Conservation (phyloP, 2,113 vertebrate genomes). For the Bettongia penicillata region DNA sequence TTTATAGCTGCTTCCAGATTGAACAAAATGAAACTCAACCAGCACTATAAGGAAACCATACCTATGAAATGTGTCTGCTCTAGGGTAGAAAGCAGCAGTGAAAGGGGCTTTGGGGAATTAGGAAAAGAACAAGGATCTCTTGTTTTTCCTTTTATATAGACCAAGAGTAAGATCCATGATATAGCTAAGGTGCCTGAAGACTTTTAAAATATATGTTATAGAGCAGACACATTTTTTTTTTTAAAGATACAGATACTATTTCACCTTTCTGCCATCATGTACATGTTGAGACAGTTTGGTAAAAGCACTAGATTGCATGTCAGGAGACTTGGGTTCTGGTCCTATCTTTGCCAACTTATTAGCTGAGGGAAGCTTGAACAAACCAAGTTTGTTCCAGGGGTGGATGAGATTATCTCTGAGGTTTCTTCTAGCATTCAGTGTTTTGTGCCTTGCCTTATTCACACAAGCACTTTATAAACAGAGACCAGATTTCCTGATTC, state of each 20-base stretch:
- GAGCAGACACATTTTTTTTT: background rate
- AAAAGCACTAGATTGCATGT: background rate
- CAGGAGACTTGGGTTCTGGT: background rate
- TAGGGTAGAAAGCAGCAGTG: background rate
- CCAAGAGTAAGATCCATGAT: background rate
- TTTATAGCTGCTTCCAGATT: constrained; percentile 20
- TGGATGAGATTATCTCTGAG: background rate
- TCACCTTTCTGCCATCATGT: background rate
- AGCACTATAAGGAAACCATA: background rate
- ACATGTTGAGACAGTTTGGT: background rate
- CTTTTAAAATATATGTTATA: background rate
- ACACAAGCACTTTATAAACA: background rate
- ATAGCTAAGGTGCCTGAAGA: background rate
- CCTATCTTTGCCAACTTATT: background rate
- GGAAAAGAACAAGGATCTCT: background rate
- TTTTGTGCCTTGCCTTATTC: background rate
- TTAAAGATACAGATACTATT: background rate
- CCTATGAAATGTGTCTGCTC: background rate
- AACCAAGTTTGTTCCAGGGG: background rate
- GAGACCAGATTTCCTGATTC: background rate
- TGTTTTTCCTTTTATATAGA: constrained; percentile 1
- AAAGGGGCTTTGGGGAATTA: background rate
- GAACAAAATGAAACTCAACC: constrained; percentile 1
- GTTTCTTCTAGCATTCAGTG: background rate
- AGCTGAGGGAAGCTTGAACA: background rate